phyloP scores from a whole-genome alignment of 2,113 vertebrate genomes.

The Illadopsis cleaveri region DNA sequence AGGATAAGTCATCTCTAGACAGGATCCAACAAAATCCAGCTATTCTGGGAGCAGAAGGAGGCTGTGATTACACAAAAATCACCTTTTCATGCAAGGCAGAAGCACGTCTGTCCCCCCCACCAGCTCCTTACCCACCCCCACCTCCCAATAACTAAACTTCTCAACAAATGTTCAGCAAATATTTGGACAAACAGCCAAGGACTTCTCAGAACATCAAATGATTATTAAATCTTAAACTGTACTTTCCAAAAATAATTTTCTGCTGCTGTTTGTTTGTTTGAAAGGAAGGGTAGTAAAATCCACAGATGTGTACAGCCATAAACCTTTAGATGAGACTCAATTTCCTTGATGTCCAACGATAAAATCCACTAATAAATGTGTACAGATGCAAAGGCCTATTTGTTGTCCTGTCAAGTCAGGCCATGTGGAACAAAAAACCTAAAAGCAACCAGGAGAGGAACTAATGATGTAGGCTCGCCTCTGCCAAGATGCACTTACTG shows the following conservation, averaged over 20 bases:
- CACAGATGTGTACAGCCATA: constrained; percentile 49
- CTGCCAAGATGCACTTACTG: constrained; percentile 64
- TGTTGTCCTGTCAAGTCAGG: constrained; percentile 62
- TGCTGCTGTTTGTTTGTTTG: constrained; percentile 62
- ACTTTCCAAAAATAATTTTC: constrained; percentile 62
- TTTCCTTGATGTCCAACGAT: constrained; percentile 61
- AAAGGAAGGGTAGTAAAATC: constrained; percentile 54
- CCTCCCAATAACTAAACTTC: neutral
- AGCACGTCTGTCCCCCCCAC: neutral
- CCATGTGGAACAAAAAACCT: constrained; percentile 51
- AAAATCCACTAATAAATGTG: constrained; percentile 56
- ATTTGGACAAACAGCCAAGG: constrained; percentile 43
- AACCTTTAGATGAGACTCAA: constrained; percentile 63
- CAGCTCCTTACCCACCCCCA: neutral
- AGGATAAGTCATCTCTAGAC: neutral
- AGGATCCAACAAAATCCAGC: neutral
- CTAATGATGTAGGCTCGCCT: constrained; percentile 45
- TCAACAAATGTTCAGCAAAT: constrained; percentile 19
- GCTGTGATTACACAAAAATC: neutral
- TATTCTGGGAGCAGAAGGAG: neutral
- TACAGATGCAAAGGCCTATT: constrained; percentile 65
- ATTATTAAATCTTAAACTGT: constrained; percentile 59
- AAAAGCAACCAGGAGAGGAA: constrained; percentile 60
- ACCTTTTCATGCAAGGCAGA: neutral
- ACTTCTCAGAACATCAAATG: constrained; percentile 54